Conservation (phyloP, 2,888 invertebrate species). For the Nudaria mundana region DNA sequence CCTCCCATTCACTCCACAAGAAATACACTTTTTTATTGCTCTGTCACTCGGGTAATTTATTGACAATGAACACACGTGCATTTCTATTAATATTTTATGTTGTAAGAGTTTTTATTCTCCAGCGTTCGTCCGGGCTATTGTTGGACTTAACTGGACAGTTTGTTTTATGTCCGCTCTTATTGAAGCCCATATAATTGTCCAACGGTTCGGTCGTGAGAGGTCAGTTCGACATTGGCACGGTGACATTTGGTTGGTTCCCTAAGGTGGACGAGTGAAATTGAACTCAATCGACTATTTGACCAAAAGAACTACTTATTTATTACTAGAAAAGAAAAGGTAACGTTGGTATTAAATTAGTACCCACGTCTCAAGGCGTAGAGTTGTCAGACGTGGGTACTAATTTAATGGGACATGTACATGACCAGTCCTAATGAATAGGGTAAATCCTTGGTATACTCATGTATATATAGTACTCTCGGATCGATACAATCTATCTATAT, state of each 20-base stretch:
- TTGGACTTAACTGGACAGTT: constrained; percentile 55
- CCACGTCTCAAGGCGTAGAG: constrained; percentile 3
- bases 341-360: constrained; percentile 8
- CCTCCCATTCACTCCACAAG: constrained; percentile 79
- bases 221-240: constrained; percentile 25
- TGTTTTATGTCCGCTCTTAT: constrained; percentile 62
- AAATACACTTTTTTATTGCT: constrained; percentile 79
- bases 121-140: constrained; percentile 58
- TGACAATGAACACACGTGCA: constrained; percentile 81
- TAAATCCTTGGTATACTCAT: no score
- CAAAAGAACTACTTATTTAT: constrained; percentile 16
- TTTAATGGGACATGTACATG: no score
- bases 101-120: constrained; percentile 67
- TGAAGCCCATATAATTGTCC: constrained; percentile 59
- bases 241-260: constrained; percentile 38
- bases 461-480: no score
- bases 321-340: constrained; percentile 17
- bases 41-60: constrained; percentile 80
- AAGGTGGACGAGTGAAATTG: constrained; percentile 34
- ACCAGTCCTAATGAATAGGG: no score
- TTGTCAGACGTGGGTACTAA: neutral
- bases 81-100: constrained; percentile 82
- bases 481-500: no score
- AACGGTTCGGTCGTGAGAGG: constrained; percentile 51
- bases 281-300: constrained; percentile 34